phyloP scores from a whole-genome alignment of 2,888 invertebrate genomes.

The Perizoma affinitatum region DNA sequence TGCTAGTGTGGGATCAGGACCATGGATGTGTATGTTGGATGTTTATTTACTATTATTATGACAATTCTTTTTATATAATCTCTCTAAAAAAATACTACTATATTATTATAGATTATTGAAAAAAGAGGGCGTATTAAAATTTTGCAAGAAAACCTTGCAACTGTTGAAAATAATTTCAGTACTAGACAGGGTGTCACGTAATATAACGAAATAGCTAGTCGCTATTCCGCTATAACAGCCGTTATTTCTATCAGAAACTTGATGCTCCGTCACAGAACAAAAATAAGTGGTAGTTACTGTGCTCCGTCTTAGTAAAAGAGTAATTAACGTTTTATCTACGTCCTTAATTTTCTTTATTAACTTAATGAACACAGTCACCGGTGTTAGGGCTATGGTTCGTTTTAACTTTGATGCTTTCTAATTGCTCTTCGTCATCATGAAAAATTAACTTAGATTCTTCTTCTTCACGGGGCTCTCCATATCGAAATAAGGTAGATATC shows the following conservation, averaged over 20 bases:
- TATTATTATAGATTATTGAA: no score
- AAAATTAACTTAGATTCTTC: conserved; percentile 10
- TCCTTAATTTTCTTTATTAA: conserved; percentile 34
- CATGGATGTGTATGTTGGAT: no score
- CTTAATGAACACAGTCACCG: conserved; percentile 35
- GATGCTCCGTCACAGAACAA: conserved; percentile 9
- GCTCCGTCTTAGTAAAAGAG: conserved; percentile 20
- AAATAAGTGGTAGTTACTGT: background rate
- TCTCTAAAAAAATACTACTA: no score
- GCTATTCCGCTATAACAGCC: conserved; percentile 3
- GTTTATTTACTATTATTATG: no score
- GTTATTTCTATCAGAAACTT: conserved; percentile 20
- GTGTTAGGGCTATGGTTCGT: conserved; percentile 20
- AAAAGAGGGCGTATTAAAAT: no score
- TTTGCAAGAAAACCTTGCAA: no score
- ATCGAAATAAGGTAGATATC: no score
- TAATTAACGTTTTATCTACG: conserved; percentile 34
- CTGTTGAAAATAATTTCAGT: background rate
- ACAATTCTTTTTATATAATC: no score
- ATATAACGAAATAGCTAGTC: background rate
- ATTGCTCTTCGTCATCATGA: conserved; percentile 22
- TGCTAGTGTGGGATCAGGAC: no score
- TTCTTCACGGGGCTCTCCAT: background rate
- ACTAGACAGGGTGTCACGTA: background rate
- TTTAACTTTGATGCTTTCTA: conserved; percentile 17